Conservation (phyloP, 2,888 invertebrate genomes). For the Perizoma flavofasciatum region DNA sequence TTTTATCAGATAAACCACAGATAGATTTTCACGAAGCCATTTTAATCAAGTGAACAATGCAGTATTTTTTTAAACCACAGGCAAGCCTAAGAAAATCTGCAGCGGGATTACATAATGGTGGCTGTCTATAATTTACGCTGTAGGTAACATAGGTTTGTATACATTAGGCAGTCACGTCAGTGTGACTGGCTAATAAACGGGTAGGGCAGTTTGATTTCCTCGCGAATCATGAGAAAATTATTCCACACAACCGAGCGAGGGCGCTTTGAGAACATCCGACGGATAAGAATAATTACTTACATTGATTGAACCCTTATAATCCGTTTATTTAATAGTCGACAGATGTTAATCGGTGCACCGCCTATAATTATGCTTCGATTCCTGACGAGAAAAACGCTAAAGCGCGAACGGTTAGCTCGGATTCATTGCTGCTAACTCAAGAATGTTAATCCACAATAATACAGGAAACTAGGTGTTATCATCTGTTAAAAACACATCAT, state of each 20-base stretch:
- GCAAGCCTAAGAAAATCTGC: conserved; percentile 38
- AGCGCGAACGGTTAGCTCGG: conserved; percentile 51
- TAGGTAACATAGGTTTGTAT: conserved; percentile 56
- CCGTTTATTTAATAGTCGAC: conserved; percentile 82
- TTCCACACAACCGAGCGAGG: conserved; percentile 64
- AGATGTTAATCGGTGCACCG: conserved; percentile 80
- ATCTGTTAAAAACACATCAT: conserved; percentile 27
- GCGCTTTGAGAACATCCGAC: conserved; percentile 79
- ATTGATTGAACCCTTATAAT: conserved; percentile 83
- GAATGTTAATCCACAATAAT: conserved; percentile 34
- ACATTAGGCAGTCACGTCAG: conserved; percentile 72
- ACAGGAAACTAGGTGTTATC: conserved; percentile 36
- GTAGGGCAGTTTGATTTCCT: conserved; percentile 76
- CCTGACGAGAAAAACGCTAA: conserved; percentile 77
- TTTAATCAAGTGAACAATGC: conserved; percentile 21
- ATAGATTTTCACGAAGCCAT: not conserved
- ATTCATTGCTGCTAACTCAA: conserved; percentile 53
- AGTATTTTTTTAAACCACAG: conserved; percentile 30
- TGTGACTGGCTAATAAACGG: conserved; percentile 80
- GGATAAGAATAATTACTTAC: conserved; percentile 84
- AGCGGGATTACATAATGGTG: conserved; percentile 41
- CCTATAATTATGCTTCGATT: conserved; percentile 79
- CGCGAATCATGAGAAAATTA: conserved; percentile 82
- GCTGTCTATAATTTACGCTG: conserved; percentile 57
- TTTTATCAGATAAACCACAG: conserved; percentile 6